Percentiles rank a stretch among this genome's conserved stretches.
Conservation (phyloP, 2,888 invertebrate species). For the Horisme vitalbata region DNA sequence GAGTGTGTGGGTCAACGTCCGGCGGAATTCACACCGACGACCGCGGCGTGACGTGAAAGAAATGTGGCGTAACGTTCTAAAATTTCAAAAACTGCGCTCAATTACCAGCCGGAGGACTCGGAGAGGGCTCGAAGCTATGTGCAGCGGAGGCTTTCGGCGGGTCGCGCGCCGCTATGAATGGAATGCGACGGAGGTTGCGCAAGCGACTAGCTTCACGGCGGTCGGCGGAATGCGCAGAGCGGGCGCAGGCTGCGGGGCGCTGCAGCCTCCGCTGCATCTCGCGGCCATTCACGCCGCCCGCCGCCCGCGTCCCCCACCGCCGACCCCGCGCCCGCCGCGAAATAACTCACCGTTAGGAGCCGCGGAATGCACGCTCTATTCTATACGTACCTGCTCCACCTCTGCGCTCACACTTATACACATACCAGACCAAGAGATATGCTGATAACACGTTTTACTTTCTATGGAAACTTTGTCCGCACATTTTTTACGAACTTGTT, state of each 20-base stretch:
- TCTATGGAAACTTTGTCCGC: slow-evolving; percentile 28
- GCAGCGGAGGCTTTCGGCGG: slow-evolving; percentile 37
- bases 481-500: slow-evolving; percentile 19
- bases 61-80: slow-evolving; percentile 78
- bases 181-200: slow-evolving; percentile 80
- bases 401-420: slow-evolving; percentile 20
- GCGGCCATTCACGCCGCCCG: slow-evolving; percentile 75
- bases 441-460: slow-evolving; percentile 30
- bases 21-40: slow-evolving; percentile 73
- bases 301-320: slow-evolving; percentile 19
- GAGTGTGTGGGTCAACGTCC: slow-evolving; percentile 75
- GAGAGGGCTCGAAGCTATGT: slow-evolving; percentile 30
- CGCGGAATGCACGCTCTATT: slow-evolving; percentile 77
- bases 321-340: slow-evolving; percentile 58
- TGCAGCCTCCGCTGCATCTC: slow-evolving; percentile 73
- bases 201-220: slow-evolving; percentile 66
- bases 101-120: slow-evolving; percentile 62
- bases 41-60: slow-evolving; percentile 77
- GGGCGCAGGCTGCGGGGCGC: slow-evolving; percentile 54
- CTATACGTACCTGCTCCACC: slow-evolving; percentile 50
- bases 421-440: slow-evolving; percentile 27
- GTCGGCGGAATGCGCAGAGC: slow-evolving; percentile 57
- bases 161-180: slow-evolving; percentile 75
- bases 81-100: slow-evolving; percentile 71
- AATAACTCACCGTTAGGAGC: slow-evolving; percentile 80